Evolutionary conservation across 2,888 invertebrate species (phyloP), one percentile per base, ranked within the genome.

Genomic region (Ligdia adustata): DNA sequence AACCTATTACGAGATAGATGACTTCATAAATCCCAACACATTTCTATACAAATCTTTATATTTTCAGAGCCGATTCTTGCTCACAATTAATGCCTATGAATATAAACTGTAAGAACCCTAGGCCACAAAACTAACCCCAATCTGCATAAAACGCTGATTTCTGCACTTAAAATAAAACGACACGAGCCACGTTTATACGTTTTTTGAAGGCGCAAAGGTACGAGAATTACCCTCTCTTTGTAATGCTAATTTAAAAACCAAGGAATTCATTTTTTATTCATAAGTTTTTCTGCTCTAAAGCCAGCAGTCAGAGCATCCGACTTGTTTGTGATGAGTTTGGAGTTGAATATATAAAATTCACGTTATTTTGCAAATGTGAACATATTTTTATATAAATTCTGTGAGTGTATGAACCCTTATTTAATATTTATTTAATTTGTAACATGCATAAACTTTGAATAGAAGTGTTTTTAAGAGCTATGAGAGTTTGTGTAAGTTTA

Each of bases 231-330:
- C 85, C 82, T 82, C 77, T 82, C 87, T 88, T 87, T 88, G 88
- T 87, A 75, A 89, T 88, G 88, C 86, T 87, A 89, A 89, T 89
- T 88, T 89, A 82, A 85, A 87, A 87, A 87, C 88, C 84, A 85
- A 85, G 87, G 87, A 84, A 85, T 89, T 88, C 88, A 88, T 89
- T 87, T 87, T 88, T 88, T 89, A 90, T 90, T 90, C 89, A 88
- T 88, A 88, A 88, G 87, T 87, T 88, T 88, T 88, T 87, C 83
- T 83, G 83, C 81, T 83, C 79, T 76, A 76, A 81, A 85, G 83
- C 81, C 76, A 78, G 77, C 85, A 82, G 83, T 82, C 75, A 69
- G 82, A 83, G 84, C 81, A 83, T 82, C 77, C 78, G 75, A 82
- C 79, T 80, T 74, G 76, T 75, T 77, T 74, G 77, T 71, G 82